These are phyloP conservation scores for Melanotaenia pygmaea DNA, from an alignment of 2,797 vertebrate genomes.

Conservation along the genomic window DNA sequence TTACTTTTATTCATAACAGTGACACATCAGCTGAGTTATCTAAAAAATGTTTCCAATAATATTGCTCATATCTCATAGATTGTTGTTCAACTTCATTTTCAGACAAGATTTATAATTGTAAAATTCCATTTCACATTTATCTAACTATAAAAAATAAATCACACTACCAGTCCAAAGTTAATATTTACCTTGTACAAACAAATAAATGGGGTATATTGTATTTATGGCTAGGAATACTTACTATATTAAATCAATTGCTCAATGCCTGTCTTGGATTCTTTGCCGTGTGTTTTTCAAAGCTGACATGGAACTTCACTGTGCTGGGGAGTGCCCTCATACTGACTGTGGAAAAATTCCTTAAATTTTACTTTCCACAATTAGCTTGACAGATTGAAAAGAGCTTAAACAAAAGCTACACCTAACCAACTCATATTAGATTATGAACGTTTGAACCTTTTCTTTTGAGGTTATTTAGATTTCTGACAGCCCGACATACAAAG, in stretches of 20 bases:
- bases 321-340: conserved; percentile 60
- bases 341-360: conserved; percentile 60
- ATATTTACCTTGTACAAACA: conserved; percentile 68
- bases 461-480: conserved; percentile 21
- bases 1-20: conserved; percentile 21
- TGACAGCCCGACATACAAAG: conserved; percentile 11
- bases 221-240: conserved; percentile 53
- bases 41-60: conserved; percentile 49
- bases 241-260: conserved; percentile 65
- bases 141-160: conserved; percentile 60
- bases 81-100: conserved; percentile 48
- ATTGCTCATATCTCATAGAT: conserved; percentile 40
- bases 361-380: conserved; percentile 54
- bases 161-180: conserved; percentile 46
- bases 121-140: conserved; percentile 70
- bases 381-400: conserved; percentile 21
- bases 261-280: conserved; percentile 56
- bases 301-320: conserved; percentile 55
- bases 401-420: conserved; percentile 24
- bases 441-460: conserved; percentile 37
- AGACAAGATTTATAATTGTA: conserved; percentile 57
- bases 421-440: conserved; percentile 25
- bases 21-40: conserved; percentile 38
- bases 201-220: conserved; percentile 61
- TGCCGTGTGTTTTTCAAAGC: conserved; percentile 38